Evolutionary conservation across 2,113 vertebrate species (phyloP).

Genomic region (Macaca fascicularis): T2T-MFA8v1.1 NC_088386.1:13816501-13817000

Average conservation of each 20-base stretch:
- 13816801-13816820: background rate
- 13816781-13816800: background rate
- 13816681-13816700: background rate
- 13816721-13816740: background rate
- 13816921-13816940: constrained; percentile 97
- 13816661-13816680: background rate
- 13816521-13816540: background rate
- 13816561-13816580: background rate
- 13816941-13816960: constrained; percentile 96
- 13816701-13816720: background rate
- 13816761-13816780: background rate
- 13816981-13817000: constrained; percentile 88
- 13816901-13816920: constrained; percentile 94
- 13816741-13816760: background rate
- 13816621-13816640: background rate
- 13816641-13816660: background rate
- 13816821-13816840: background rate
- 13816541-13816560: background rate
- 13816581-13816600: background rate
- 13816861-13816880: background rate
- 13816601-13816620: background rate
- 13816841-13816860: background rate
- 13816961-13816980: constrained; percentile 95
- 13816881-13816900: constrained; percentile 57
- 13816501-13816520: background rate